A percentile compares a stretch with the other conserved stretches of the same genome.
These are phyloP conservation scores for Listronotus bonariensis DNA, from an alignment of 1,140 invertebrate species.

Conservation along the genomic window DNA sequence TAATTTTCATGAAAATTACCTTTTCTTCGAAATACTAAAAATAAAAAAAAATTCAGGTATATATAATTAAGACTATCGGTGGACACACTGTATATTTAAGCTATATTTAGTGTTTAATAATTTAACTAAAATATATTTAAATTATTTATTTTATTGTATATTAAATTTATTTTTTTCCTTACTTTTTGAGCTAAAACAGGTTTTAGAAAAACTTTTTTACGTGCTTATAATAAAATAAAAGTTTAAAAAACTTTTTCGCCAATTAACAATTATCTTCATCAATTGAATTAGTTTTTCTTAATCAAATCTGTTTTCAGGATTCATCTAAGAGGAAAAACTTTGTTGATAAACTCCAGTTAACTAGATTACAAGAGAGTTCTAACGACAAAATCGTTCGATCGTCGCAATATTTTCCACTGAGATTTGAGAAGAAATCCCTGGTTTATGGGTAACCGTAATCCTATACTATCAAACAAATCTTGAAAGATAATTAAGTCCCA, in stretches of 20 bases:
- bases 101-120: too few relatives aligned
- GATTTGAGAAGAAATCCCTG: conserved; percentile 5
- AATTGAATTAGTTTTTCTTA: conserved; percentile 25
- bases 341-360: conserved; percentile 25
- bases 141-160: too few relatives aligned
- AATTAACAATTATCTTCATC: conserved; percentile 14
- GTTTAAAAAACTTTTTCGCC: conserved; percentile 10
- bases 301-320: conserved; percentile 21
- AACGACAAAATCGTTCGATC: conserved; percentile 11
- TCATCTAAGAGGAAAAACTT: conserved; percentile 12
- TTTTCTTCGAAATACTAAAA: too few relatives aligned
- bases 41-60: too few relatives aligned
- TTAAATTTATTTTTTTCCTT: too few relatives aligned
- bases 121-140: too few relatives aligned
- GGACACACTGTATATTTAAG: too few relatives aligned
- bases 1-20: too few relatives aligned
- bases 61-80: too few relatives aligned
- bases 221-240: neutral
- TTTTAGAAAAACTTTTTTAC: too few relatives aligned
- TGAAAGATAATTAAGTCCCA: conserved; percentile 8
- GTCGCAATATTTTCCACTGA: conserved; percentile 8
- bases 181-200: too few relatives aligned
- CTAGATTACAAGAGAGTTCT: conserved; percentile 11
- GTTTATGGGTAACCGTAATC: conserved; percentile 17
- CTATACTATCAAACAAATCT: conserved; percentile 10